A percentile compares a stretch with the other conserved stretches of the same genome.
These are phyloP conservation scores for Anaspis maculata DNA, from an alignment of 2,888 invertebrate genomes.

Conservation along the genomic window DNA sequence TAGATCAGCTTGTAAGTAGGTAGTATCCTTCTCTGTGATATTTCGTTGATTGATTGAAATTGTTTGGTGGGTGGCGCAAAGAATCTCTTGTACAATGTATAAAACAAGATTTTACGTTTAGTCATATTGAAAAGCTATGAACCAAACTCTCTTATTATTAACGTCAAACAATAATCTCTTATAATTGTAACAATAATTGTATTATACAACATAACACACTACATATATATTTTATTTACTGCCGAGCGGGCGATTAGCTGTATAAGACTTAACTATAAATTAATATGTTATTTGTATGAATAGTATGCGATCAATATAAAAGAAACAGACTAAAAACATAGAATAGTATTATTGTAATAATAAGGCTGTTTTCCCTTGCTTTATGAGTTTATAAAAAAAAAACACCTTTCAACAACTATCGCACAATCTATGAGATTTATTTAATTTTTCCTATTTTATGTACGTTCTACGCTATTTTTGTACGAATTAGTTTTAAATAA, in stretches of 20 bases:
- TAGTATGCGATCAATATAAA: conserved; percentile 12
- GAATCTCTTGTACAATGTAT: too few species aligned
- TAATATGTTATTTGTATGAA: conserved; percentile 12
- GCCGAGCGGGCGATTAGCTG: conserved; percentile 10
- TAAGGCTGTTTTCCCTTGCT: conserved; percentile 24
- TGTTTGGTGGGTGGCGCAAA: conserved; percentile 16
- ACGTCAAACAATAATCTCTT: too few species aligned
- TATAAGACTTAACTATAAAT: conserved; percentile 9
- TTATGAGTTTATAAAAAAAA: conserved; percentile 5
- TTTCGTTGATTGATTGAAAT: conserved; percentile 16
- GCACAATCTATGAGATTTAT: conserved; percentile 7
- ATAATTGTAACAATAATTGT: conserved; percentile 11
- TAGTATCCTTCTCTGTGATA: conserved; percentile 22
- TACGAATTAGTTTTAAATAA: too few species aligned
- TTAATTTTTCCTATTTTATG: conserved; percentile 5
- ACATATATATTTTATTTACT: conserved; percentile 11
- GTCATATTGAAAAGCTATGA: conserved; percentile 12
- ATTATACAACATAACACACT: conserved; percentile 9
- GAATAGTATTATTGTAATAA: conserved; percentile 9
- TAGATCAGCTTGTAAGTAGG: conserved; percentile 10
- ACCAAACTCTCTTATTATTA: too few species aligned
- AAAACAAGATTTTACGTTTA: too few species aligned
- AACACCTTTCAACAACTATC: too few species aligned
- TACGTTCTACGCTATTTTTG: too few species aligned
- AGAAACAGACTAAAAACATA: conserved; percentile 8